Base-by-base conservation (phyloP, 2,888 invertebrate species). In the Autographa pulchrina region DNA sequence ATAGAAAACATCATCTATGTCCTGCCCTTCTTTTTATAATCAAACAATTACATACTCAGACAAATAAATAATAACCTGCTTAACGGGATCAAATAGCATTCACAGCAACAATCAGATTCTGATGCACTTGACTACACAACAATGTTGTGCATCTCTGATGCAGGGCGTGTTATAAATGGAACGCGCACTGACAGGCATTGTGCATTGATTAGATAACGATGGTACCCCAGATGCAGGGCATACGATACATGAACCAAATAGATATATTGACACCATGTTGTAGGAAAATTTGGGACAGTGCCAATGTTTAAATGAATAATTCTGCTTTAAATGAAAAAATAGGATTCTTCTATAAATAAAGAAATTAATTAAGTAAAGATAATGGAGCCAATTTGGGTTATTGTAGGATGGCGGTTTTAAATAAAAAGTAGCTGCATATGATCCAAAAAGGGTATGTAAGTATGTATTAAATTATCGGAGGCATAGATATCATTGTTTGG, bases 121-220 rank as follows among this genome's bases (percentile, higher is more conserved):
- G 25, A 54, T 41, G 62, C 67, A 67, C 70, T 77, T 75, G 75
- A 67, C 64, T 64, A 31, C 43, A 60, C 48, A 16, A 58, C 58
- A 70, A 56, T 64, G 56, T 56, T 56, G 38, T 56, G 4, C 14
- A 35, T 38, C 32, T n/a, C 48, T 48, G 48, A 5, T 54, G 25
- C 25, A 63, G 62, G 67, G 56, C 58, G 65, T 66, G 69, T 56
- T 73, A 77, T 69, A 76, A 79, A 76, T 73, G 75, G 74, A 77
- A 56, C 70, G 75, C 60, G 71, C 86, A 88, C 91, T 88, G 89
- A 86, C 91, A 87, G 81, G 77, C 86, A 89, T 91, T 89, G 89
- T 88, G 85, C 81, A 88, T 86, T 87, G 92, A 92, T 93, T 91
- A 92, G 93, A 93, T 94, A 93, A 91, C 89, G 85, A 87, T 86